Evolutionary conservation across 2,888 invertebrate genomes (phyloP).

Genomic region (Dicranocentrus wangi): DNA sequence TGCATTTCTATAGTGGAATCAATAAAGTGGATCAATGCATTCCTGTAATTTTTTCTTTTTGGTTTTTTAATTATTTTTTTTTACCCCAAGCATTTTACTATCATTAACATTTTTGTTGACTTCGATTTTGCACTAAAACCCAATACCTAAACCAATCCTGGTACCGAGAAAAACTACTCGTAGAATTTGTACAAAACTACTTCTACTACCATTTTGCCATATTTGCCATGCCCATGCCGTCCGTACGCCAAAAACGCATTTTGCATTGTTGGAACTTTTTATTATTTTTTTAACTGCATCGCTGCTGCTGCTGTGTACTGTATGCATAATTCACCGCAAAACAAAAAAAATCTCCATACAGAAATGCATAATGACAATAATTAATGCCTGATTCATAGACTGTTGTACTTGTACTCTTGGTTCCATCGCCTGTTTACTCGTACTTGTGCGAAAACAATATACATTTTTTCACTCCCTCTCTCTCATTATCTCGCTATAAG

Average conservation of each 20-base stretch:
- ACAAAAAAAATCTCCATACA: conserved; percentile 27
- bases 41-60: conserved; percentile 12
- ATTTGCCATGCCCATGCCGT: not conserved
- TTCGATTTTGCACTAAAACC: not conserved
- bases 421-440: not conserved
- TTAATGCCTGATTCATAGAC: no score
- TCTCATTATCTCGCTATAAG: not conserved
- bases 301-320: conserved; percentile 57
- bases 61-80: not conserved
- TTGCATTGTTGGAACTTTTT: conserved; percentile 28
- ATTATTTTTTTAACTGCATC: conserved; percentile 36
- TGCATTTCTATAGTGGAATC: not conserved
- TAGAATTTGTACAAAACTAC: not conserved
- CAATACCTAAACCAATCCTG: not conserved
- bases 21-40: not conserved
- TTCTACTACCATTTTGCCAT: conserved; percentile 9
- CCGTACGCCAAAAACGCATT: conserved; percentile 18
- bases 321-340: conserved; percentile 42
- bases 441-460: not conserved
- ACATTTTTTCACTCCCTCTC: no score
- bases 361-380: conserved; percentile 12
- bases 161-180: not conserved
- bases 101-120: not conserved
- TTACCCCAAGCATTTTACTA: not conserved
- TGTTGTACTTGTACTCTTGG: conserved; percentile 13